These are phyloP conservation scores for Merluccius polli DNA, from an alignment of 2,797 vertebrate species.

Conservation along the genomic window DNA sequence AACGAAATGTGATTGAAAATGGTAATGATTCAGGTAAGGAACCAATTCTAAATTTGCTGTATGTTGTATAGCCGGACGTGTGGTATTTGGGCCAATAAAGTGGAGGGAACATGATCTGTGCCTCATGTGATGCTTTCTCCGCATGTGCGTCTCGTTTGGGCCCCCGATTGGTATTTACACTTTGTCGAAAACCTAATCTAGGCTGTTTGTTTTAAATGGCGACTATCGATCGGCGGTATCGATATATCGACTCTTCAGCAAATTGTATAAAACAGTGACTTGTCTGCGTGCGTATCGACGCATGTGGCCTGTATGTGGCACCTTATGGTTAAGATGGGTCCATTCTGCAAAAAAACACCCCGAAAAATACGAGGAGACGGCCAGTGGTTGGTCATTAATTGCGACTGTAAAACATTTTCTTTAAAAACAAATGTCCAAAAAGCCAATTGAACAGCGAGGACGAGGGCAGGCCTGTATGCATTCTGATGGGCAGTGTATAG, in stretches of 20 bases:
- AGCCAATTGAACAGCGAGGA: too few species aligned
- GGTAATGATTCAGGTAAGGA: slow-evolving; percentile 53
- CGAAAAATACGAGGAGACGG: neutral
- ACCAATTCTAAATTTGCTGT: slow-evolving; percentile 19
- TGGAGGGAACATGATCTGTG: slow-evolving; percentile 47
- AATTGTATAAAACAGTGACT: slow-evolving; percentile 55
- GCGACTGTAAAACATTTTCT: neutral
- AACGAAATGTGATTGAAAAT: neutral
- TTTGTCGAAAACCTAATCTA: slow-evolving; percentile 71
- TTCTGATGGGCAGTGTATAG: neutral
- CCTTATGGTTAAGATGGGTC: slow-evolving; percentile 26
- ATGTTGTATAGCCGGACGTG: slow-evolving; percentile 24
- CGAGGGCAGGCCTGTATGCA: neutral
- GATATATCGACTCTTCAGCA: slow-evolving; percentile 66
- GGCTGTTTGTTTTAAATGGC: slow-evolving; percentile 71
- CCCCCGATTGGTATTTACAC: slow-evolving; percentile 65
- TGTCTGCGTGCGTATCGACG: slow-evolving; percentile 49
- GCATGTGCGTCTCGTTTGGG: slow-evolving; percentile 28
- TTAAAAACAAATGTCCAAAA: neutral
- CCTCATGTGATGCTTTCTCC: slow-evolving; percentile 52
- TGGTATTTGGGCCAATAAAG: slow-evolving; percentile 51
- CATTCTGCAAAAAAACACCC: neutral
- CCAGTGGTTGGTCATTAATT: neutral
- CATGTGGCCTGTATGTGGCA: slow-evolving; percentile 38
- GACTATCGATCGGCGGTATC: slow-evolving; percentile 62